These are phyloP conservation scores for Chrysoperla carnea DNA, from an alignment of 1,140 invertebrate species.

Conservation along the genomic window DNA sequence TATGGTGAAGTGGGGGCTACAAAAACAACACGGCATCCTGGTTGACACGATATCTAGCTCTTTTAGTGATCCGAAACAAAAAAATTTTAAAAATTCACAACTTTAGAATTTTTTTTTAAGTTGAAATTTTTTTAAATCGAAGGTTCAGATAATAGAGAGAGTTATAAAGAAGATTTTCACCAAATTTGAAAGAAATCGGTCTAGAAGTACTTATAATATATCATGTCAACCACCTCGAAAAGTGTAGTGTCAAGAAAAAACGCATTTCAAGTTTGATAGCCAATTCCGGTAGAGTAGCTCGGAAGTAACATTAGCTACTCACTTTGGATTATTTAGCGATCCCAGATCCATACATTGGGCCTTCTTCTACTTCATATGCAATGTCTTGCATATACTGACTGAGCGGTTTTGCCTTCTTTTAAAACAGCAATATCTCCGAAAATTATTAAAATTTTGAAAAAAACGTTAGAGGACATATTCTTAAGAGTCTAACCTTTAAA, in stretches of 20 bases:
- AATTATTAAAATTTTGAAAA: conserved; percentile 7
- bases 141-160: no score
- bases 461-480: conserved; percentile 4
- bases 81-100: not conserved
- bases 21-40: not conserved
- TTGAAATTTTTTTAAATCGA: no score
- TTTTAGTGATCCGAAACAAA: conserved; percentile 1
- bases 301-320: no score
- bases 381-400: no score
- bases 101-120: no score
- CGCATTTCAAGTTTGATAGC: not conserved
- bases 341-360: no score
- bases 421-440: conserved; percentile 6
- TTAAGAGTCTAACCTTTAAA: conserved; percentile 6
- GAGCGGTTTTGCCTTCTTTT: no score
- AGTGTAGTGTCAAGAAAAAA: conserved; percentile 1
- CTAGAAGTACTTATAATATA: not conserved
- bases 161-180: not conserved
- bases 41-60: not conserved
- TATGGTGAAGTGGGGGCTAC: not conserved
- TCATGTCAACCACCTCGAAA: no score
- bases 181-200: not conserved
- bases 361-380: no score
- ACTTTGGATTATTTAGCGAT: no score
- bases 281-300: no score